These are phyloP conservation scores for Dendroctonus ponderosae DNA, from an alignment of 1,140 invertebrate genomes.

Conservation along the genomic window DNA sequence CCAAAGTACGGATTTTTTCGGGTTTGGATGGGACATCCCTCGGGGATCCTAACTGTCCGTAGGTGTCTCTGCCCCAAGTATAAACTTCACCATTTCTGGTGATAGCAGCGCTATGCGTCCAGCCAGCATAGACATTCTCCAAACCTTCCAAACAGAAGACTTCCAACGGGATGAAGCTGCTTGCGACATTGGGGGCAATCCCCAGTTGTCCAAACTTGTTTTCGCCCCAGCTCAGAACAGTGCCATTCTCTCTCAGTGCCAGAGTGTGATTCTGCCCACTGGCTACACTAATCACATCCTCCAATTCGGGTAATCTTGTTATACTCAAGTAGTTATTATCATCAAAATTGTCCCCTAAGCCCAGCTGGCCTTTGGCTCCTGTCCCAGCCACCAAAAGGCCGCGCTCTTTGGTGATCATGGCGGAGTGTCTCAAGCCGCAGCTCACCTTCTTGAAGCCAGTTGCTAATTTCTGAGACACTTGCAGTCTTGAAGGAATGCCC, in stretches of 20 bases:
- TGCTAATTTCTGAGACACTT: constrained; percentile 48
- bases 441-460: constrained; percentile 50
- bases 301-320: constrained; percentile 57
- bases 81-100: constrained; percentile 60
- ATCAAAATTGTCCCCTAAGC: constrained; percentile 55
- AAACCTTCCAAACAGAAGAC: constrained; percentile 50
- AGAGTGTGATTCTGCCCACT: constrained; percentile 76
- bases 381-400: constrained; percentile 62
- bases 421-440: constrained; percentile 68
- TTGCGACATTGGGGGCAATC: constrained; percentile 53
- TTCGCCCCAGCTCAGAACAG: constrained; percentile 68
- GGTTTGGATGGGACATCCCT: constrained; percentile 42
- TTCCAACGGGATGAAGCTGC: constrained; percentile 56
- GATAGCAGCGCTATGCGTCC: constrained; percentile 70
- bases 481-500: constrained; percentile 50
- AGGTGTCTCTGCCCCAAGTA: constrained; percentile 78
- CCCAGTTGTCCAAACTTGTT: constrained; percentile 73
- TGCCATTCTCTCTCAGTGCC: constrained; percentile 57
- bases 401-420: constrained; percentile 63
- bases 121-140: constrained; percentile 62
- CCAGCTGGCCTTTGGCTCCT: constrained; percentile 65
- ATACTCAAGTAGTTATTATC: constrained; percentile 53
- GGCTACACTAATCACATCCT: constrained; percentile 57
- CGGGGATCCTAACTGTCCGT: constrained; percentile 66
- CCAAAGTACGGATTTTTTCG: constrained; percentile 45